Conservation (phyloP, 2,797 vertebrate species). For the Tenualosa thibaudeaui region DNA sequence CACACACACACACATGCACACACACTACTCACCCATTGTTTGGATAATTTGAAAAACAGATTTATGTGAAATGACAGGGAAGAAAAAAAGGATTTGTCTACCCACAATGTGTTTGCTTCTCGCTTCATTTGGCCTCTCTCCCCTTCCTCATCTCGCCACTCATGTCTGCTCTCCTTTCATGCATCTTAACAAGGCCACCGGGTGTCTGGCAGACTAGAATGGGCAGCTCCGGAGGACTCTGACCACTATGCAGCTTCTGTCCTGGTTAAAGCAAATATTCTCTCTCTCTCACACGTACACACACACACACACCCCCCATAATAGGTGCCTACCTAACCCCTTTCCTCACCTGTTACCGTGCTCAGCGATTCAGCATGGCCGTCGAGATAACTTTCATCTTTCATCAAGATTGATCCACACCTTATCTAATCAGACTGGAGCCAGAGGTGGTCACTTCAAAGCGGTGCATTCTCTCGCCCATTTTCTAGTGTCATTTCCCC, state of each 20-base stretch:
- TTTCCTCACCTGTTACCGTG: not conserved
- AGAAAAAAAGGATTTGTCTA: not conserved
- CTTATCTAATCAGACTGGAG: slow-evolving; percentile 73
- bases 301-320: not conserved
- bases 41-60: slow-evolving; percentile 13
- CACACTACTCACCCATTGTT: not conserved
- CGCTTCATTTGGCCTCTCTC: not conserved
- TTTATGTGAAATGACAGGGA: not conserved
- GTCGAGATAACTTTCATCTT: slow-evolving; percentile 10
- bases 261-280: slow-evolving; percentile 7
- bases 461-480: slow-evolving; percentile 35
- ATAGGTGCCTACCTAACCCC: not conserved
- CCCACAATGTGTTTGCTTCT: not conserved
- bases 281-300: no score
- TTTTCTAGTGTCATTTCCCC: slow-evolving; percentile 19
- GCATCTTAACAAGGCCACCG: not conserved
- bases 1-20: not conserved
- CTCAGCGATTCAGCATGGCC: not conserved
- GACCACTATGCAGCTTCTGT: not conserved
- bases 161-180: not conserved
- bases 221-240: not conserved
- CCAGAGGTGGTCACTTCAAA: slow-evolving; percentile 63
- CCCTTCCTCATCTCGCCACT: slow-evolving; percentile 6
- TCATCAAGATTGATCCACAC: slow-evolving; percentile 71
- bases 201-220: not conserved